Base-by-base conservation (phyloP, 2,797 vertebrate species). In the Aldrovandia affinis region DNA sequence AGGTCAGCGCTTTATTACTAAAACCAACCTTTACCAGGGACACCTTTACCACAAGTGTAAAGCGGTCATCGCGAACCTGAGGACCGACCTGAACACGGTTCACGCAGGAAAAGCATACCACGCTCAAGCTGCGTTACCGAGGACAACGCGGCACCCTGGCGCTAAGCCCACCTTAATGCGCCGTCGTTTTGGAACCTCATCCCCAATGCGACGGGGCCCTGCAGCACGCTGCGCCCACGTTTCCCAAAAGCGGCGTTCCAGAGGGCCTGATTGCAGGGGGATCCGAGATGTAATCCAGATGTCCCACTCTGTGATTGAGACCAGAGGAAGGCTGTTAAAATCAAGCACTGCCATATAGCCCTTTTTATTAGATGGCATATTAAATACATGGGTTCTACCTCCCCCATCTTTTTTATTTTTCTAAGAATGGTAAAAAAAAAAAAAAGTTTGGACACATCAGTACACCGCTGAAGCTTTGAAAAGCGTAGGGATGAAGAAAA, bases 251-350 rank as follows among this genome's bases (percentile, higher is more conserved):
- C n/a, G 79, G 78, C 39, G 83, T 88, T 88, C 87, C 88, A 87
- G 81, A 90, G 86, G 85, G 90, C 89, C 90, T 93, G 93, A 94
- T 94, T 93, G 91, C 88, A 42, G 22, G 25, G n/a, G 77, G 79
- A 89, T 89, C 87, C 87, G 89, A 95, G 94, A 97, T 96, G 88
- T 88, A 93, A 97, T 97, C 94, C 97, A 97, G 94, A 96, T 97
- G 96, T 94, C 92, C n/a, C 89, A 86, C 89, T 90, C 86, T 90
- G 90, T 96, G 96, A 98, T 96, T 93, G 94, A 95, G 96, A 96
- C 92, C 97, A 98, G 96, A 96, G 94, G 94, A 93, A 90, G 86
- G 88, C 88, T 94, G 95, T 96, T 96, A 96, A 96, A 95, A 93
- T 92, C 89, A 93, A 93, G 89, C 91, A 63, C 89, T 92, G 92